Conservation (phyloP, 2,888 invertebrate genomes). For the Dorcus parallelipipedus region DNA sequence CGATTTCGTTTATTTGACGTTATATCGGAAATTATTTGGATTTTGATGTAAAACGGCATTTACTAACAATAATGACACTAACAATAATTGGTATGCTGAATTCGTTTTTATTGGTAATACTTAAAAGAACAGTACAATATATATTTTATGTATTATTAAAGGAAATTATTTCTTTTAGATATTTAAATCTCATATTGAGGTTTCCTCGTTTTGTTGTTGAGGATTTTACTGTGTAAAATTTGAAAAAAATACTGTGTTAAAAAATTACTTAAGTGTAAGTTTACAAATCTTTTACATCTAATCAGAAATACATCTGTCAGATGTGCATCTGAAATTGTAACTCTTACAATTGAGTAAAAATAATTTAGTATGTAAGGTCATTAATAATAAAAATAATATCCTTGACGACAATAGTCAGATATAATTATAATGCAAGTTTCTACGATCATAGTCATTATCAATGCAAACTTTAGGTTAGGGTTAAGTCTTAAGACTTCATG, state of each 20-base stretch:
- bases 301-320: no score
- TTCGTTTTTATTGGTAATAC: not conserved
- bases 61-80: no score
- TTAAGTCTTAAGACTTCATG: constrained; percentile 5
- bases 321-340: no score
- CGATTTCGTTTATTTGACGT: constrained; percentile 2
- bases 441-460: constrained; percentile 33
- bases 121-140: not conserved
- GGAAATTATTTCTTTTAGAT: not conserved
- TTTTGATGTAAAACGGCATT: not conserved
- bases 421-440: constrained; percentile 12
- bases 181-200: constrained; percentile 41
- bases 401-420: constrained; percentile 7
- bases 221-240: constrained; percentile 39
- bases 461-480: constrained; percentile 27
- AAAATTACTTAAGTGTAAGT: not conserved
- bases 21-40: not conserved
- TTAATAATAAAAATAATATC: not conserved
- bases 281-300: not conserved
- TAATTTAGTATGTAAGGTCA: not conserved
- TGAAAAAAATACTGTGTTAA: constrained; percentile 8
- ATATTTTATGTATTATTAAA: not conserved
- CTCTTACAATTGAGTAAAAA: no score
- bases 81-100: no score
- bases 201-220: constrained; percentile 25